Evolutionary conservation across 1,140 invertebrate species (phyloP).

Genomic region (Akabosia matsudoensis): DNA sequence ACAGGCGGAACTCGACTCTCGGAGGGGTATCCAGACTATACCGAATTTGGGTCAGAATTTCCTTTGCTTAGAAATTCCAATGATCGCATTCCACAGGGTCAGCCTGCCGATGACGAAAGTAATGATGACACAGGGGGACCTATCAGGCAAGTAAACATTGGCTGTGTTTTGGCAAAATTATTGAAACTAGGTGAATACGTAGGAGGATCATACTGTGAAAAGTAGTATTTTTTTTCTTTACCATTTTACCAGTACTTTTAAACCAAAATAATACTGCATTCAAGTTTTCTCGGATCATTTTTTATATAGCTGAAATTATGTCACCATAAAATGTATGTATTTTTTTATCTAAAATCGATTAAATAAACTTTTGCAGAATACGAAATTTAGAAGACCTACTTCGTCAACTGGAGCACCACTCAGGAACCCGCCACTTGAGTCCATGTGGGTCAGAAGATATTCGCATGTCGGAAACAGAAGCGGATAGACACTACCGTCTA

Average conservation of each 20-base stretch:
- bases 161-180: too few species aligned
- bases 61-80: conserved; percentile 46
- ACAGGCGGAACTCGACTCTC: conserved; percentile 40
- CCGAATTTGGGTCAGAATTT: conserved; percentile 48
- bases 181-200: too few species aligned
- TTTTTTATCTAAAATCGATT: neutral
- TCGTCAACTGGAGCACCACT: conserved; percentile 82
- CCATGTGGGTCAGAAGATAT: conserved; percentile 87
- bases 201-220: too few species aligned
- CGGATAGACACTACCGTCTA: conserved; percentile 79
- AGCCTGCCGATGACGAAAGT: conserved; percentile 41
- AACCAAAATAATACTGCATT: too few species aligned
- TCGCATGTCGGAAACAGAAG: conserved; percentile 84
- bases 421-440: conserved; percentile 74
- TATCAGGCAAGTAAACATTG: conserved; percentile 37
- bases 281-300: too few species aligned
- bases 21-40: conserved; percentile 46
- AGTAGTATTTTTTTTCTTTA: too few species aligned
- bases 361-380: conserved; percentile 58
- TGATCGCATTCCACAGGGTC: conserved; percentile 43
- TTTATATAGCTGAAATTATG: too few species aligned
- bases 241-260: too few species aligned
- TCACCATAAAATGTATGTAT: too few species aligned
- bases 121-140: conserved; percentile 46
- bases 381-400: conserved; percentile 87